A percentile compares a stretch with the other conserved stretches of the same genome.
Evolutionary conservation across 2,113 vertebrate species (phyloP).

Genomic region (Nycticebus coucang): DNA sequence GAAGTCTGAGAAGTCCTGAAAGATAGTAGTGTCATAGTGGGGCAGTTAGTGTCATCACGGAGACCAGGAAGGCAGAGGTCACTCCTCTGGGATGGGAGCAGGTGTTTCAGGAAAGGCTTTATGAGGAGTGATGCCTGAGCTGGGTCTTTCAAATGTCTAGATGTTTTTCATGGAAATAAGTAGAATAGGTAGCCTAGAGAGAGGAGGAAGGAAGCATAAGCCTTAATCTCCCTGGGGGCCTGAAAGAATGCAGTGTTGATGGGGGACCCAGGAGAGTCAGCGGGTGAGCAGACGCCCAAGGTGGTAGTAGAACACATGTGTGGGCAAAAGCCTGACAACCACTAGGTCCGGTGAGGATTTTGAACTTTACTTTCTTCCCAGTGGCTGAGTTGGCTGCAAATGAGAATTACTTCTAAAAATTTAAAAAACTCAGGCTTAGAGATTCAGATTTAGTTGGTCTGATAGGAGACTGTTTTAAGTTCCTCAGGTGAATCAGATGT

Average conservation of each 20-base stretch:
- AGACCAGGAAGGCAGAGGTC: not conserved
- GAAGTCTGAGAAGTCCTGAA: not conserved
- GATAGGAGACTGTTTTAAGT: not conserved
- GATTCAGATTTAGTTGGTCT: not conserved
- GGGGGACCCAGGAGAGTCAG: not conserved
- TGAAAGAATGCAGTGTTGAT: not conserved
- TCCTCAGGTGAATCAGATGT: not conserved
- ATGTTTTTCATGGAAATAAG: not conserved
- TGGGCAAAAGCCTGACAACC: not conserved
- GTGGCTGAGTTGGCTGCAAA: not conserved
- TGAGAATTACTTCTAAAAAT: not conserved
- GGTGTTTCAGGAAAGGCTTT: not conserved
- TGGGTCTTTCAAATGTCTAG: not conserved
- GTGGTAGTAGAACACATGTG: not conserved
- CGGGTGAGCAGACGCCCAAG: not conserved
- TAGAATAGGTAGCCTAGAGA: not conserved
- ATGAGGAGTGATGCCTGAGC: not conserved
- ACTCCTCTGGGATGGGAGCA: not conserved
- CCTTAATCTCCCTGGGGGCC: rapidly evolving
- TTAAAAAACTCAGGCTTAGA: not conserved
- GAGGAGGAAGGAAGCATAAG: not conserved
- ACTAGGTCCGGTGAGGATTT: not conserved
- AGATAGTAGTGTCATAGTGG: rapidly evolving
- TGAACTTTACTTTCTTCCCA: not conserved
- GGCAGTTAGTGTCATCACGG: no score